Conservation (phyloP, 53 echinoderm and acorn worm species). For the Holothuria leucospilota region DNA sequence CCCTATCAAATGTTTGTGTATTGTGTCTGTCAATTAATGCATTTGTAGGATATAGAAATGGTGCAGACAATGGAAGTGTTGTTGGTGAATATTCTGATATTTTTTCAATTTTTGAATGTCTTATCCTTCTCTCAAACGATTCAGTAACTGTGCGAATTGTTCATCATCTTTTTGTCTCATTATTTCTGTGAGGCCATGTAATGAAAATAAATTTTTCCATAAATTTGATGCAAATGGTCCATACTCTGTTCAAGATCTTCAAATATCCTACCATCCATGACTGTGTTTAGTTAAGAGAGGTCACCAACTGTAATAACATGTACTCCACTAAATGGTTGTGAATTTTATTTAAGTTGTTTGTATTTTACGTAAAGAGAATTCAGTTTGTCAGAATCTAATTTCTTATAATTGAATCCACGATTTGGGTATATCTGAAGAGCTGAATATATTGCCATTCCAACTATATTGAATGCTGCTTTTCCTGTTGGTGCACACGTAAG, state of each 20-base stretch:
- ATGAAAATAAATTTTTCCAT: no score
- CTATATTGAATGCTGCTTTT: slow-evolving; percentile 50
- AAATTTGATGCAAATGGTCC: slow-evolving; percentile 28
- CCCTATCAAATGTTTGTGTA: background rate
- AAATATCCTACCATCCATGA: slow-evolving; percentile 21
- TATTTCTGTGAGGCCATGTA: slow-evolving; percentile 45
- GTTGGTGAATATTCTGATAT: background rate
- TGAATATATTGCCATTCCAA: slow-evolving; percentile 9
- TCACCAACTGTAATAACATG: slow-evolving; percentile 41
- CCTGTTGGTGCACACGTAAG: slow-evolving; percentile 50
- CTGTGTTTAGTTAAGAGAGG: no score
- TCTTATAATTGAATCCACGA: slow-evolving; percentile 33
- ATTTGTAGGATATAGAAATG: slow-evolving; percentile 40
- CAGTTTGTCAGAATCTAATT: slow-evolving; percentile 28
- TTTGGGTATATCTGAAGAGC: slow-evolving; percentile 38
- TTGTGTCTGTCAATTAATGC: background rate
- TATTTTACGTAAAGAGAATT: slow-evolving; percentile 38
- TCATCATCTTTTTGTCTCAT: slow-evolving; percentile 53
- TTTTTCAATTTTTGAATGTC: background rate
- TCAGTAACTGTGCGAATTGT: slow-evolving; percentile 34
- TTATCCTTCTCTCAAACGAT: slow-evolving; percentile 26
- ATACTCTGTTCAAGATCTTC: background rate
- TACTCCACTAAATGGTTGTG: slow-evolving; percentile 21
- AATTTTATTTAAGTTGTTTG: background rate
- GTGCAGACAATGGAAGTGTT: background rate